A percentile compares a stretch with the other conserved stretches of the same genome.
Conservation (phyloP, 2,888 invertebrate species). For the Nasonia oneida region DNA sequence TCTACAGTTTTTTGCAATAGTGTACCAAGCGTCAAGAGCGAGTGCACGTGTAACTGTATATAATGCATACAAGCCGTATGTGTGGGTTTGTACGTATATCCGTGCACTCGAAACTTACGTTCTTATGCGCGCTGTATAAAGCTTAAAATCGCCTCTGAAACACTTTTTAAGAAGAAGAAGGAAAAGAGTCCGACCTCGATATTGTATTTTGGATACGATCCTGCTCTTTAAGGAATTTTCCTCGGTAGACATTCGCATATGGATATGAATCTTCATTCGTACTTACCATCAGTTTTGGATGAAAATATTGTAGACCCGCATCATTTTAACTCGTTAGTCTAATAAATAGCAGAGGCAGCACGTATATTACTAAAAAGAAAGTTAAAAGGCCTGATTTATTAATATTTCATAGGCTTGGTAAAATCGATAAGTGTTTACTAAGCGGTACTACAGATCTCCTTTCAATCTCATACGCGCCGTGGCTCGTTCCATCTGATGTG, state of each 20-base stretch:
- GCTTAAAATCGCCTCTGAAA: conserved; percentile 38
- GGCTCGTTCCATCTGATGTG: conserved; percentile 66
- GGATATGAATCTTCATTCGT: background rate
- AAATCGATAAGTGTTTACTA: conserved; percentile 76
- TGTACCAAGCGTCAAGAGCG: conserved; percentile 33
- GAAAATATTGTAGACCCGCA: background rate
- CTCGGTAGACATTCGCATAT: no score
- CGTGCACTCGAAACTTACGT: conserved; percentile 34
- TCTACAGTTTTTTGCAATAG: conserved; percentile 25
- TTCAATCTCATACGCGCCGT: conserved; percentile 72
- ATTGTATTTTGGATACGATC: conserved; percentile 12
- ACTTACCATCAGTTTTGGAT: background rate
- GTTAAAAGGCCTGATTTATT: conserved; percentile 68
- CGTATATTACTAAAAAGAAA: conserved; percentile 10
- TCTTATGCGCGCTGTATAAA: conserved; percentile 8
- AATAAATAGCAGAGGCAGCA: background rate
- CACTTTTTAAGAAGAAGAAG: conserved; percentile 22
- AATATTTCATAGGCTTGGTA: conserved; percentile 76
- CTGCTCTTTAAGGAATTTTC: conserved; percentile 29
- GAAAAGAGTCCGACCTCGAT: conserved; percentile 35
- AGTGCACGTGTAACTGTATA: conserved; percentile 30
- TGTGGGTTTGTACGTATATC: background rate
- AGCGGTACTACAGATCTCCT: conserved; percentile 71
- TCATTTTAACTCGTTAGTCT: background rate
- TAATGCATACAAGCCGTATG: conserved; percentile 18